Base-by-base conservation (phyloP, 1,140 invertebrate species). In the Drosophila teissieri region DNA sequence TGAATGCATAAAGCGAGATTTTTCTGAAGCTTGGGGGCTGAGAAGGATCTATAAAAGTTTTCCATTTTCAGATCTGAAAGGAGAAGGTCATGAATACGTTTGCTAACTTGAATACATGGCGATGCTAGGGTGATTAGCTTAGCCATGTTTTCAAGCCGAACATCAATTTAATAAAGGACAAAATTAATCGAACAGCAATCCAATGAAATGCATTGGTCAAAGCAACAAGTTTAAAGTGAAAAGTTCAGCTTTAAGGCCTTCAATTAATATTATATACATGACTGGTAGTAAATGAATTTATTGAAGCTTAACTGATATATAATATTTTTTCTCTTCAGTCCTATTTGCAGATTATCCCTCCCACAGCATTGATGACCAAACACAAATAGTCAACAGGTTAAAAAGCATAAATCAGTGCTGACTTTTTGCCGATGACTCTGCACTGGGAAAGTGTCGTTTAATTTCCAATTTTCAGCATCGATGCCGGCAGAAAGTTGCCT, bases 381-480 rank as follows among this genome's bases (percentile, higher is more conserved):
- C 49, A 68, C 39, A 39, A 69, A 39, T 15, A 49, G 42, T 70
- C 68, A 70, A 70, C 67, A 70, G 65, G 68, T 70, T 27, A 12
- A 49, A 49, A 49, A 70, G 69, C 69, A 70, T 70, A 70, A 57
- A 70, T 70, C 68, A 70, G 49, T 49, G 51, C 27, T 19, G 19
- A 19, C 19, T 19, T 19, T 19, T 19, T 19, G 19, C 12, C 44
- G n/a, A 44, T 70, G 67, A 70, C 64, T 70, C 53, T 7, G 15
- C 36, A 42, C n/a, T 49, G 64, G 12, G 12, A 31, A 57, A 49
- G 52, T 40, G 51, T 57, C 68, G 53, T 48, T 72, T 72, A 70
- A 72, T 70, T 72, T 70, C 36, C 64, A 72, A 72, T 72, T 72
- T 72, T 72, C 68, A 57, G 64, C 65, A 40, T 70, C 64, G 52